Evolutionary conservation across 2,113 vertebrate species (phyloP).

Genomic region (Seriola quinqueradiata): DNA sequence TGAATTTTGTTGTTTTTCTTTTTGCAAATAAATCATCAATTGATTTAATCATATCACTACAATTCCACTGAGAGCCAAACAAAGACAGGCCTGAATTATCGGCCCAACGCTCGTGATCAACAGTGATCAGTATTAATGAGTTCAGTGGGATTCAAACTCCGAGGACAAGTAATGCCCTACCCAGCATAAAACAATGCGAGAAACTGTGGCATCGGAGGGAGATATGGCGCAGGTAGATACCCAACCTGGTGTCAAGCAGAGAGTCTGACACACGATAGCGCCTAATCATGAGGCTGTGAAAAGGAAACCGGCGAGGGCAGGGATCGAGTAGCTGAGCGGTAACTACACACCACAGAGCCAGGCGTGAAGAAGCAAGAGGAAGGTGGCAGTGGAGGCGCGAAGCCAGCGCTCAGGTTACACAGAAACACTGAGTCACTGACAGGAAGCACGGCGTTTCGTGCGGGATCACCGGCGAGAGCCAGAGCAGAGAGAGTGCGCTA

Average conservation of each 20-base stretch:
- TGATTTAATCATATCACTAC: background rate
- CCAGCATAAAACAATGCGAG: slow-evolving; percentile 24
- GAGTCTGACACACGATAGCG: slow-evolving; percentile 74
- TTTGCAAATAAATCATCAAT: background rate
- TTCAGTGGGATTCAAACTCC: background rate
- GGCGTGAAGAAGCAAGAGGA: slow-evolving; percentile 70
- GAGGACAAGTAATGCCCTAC: background rate
- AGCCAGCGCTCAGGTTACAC: slow-evolving; percentile 80
- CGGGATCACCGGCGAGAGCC: slow-evolving; percentile 64
- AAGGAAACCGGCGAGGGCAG: slow-evolving; percentile 77
- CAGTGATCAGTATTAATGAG: background rate
- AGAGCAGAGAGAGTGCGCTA: slow-evolving; percentile 82
- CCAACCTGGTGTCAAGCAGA: slow-evolving; percentile 77
- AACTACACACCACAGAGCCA: slow-evolving; percentile 77
- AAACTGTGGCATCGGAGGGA: slow-evolving; percentile 33
- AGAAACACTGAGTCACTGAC: slow-evolving; percentile 88
- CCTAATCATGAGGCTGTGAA: slow-evolving; percentile 77
- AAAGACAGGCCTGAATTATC: background rate
- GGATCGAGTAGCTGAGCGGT: slow-evolving; percentile 70
- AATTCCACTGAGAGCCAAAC: background rate
- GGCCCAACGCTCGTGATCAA: background rate
- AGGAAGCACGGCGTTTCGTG: slow-evolving; percentile 73
- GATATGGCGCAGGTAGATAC: slow-evolving; percentile 50
- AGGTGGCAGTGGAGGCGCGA: slow-evolving; percentile 70
- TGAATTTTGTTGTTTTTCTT: too few species aligned